Evolutionary conservation across 2,113 vertebrate species (phyloP), one percentile per base, ranked within the genome.

Genomic region (Eleginops maclovinus): DNA sequence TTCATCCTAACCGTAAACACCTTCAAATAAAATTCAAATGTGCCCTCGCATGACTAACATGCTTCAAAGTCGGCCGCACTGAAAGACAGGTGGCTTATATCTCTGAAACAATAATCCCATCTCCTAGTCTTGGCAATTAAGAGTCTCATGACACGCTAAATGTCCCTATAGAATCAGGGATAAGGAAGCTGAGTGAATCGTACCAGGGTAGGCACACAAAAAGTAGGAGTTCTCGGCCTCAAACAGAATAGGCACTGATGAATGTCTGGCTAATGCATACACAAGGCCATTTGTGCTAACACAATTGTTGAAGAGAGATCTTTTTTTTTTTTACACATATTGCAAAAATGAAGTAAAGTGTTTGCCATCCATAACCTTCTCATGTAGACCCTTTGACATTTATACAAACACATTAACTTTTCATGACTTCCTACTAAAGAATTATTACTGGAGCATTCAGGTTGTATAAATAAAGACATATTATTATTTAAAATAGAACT

Each of bases 131-230:
- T 58, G 70, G 49, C 63, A 81, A 60, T 81, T 85, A 70, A 70
- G 60, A 77, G 55, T 4, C 67, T n/a, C 80, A 75, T 71, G 84
- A 78, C 79, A 80, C 11, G 44, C 64, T 54, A 31, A 78, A 24
- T 31, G 44, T 75, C 65, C 43, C 73, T 26, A 24, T 43, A 70
- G 68, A 58, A 64, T 1, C 16, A 43, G 44, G 68, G 72, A 77
- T 62, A 53, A 47, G 58, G 60, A 36, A 50, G 62, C 68, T 67
- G 70, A 86, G 40, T 26, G 11, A 17, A 65, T 75, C 59, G 49
- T 73, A 68, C 71, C 79, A 28, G 63, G 85, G 80, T 63, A 0
- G 44, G 40, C 74, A 85, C 85, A 72, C 73, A 90, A 87, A 81
- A 82, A 72, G 89, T 90, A 73, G 75, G 36, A 60, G 40, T 51